phyloP scores from a whole-genome alignment of 2,113 vertebrate genomes.

The Grammomys surdaster region DNA sequence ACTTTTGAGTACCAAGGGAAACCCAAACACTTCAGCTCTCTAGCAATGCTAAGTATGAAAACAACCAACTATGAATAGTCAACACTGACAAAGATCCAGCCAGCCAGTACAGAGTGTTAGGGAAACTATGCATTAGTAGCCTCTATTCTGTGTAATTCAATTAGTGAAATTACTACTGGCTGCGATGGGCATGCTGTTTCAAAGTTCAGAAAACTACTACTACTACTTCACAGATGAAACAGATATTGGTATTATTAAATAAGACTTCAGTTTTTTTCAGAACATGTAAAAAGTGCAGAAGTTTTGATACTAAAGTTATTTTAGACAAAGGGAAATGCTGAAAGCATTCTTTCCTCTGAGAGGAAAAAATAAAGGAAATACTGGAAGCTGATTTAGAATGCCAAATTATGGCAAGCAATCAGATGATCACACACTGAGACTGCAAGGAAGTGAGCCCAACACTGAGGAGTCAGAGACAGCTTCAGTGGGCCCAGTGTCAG shows the following conservation, averaged over 20 bases:
- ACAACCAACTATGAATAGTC: not conserved
- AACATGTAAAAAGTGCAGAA: not conserved
- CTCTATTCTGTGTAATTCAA: not conserved
- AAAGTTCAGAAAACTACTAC: constrained; percentile 57
- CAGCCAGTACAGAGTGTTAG: not conserved
- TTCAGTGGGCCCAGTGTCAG: not conserved
- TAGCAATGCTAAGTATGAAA: constrained; percentile 28
- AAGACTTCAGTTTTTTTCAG: not conserved
- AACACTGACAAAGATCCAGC: not conserved
- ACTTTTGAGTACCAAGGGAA: constrained; percentile 39
- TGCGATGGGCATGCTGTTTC: not conserved
- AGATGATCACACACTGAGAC: not conserved
- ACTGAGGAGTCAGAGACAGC: not conserved
- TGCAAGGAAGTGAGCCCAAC: not conserved
- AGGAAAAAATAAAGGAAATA: not conserved
- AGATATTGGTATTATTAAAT: constrained; percentile 34
- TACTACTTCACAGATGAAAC: constrained; percentile 38
- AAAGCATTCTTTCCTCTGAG: constrained; percentile 25
- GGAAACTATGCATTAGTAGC: not conserved
- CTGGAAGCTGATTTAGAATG: constrained; percentile 41
- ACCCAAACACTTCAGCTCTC: constrained; percentile 1
- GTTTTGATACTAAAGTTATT: constrained; percentile 36
- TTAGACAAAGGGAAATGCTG: constrained; percentile 5
- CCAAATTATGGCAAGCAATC: not conserved
- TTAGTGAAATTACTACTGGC: not conserved